phyloP scores from a whole-genome alignment of 2,888 invertebrate species.

The Microctonus brassicae region DNA sequence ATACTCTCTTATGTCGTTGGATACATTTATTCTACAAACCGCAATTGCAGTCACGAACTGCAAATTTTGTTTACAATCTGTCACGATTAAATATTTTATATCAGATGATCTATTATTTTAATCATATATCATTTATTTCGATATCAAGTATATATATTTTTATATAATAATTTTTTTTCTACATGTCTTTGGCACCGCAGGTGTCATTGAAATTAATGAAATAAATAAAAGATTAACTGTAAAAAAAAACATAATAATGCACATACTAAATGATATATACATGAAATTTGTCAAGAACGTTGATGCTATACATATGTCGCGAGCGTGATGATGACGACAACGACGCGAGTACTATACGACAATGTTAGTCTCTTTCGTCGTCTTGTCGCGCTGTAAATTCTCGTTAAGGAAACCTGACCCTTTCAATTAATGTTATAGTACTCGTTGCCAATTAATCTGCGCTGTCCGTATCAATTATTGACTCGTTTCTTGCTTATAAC shows the following conservation, averaged over 20 bases:
- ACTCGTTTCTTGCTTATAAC: slow-evolving; percentile 44
- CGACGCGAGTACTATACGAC: neutral
- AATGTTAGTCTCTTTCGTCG: neutral
- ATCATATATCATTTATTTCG: neutral
- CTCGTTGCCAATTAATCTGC: slow-evolving; percentile 63
- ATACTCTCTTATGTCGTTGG: slow-evolving; percentile 28
- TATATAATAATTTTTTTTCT: neutral
- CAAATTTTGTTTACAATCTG: slow-evolving; percentile 6
- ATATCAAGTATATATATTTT: neutral
- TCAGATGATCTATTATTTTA: neutral
- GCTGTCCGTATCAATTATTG: slow-evolving; percentile 61
- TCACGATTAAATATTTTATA: neutral
- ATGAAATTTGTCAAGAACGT: slow-evolving; percentile 25
- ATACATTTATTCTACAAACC: neutral
- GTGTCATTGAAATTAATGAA: slow-evolving; percentile 14
- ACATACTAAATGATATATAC: neutral
- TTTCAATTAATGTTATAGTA: slow-evolving; percentile 60
- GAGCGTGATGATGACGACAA: too few relatives aligned
- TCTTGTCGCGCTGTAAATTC: slow-evolving; percentile 20
- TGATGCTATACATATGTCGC: too few relatives aligned
- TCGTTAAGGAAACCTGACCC: slow-evolving; percentile 36
- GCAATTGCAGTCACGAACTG: neutral
- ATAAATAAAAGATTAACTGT: neutral
- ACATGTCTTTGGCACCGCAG: too few relatives aligned
- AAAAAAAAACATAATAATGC: neutral